These are phyloP conservation scores for Merops nubicus DNA, from an alignment of 2,113 vertebrate species.

Conservation along the genomic window DNA sequence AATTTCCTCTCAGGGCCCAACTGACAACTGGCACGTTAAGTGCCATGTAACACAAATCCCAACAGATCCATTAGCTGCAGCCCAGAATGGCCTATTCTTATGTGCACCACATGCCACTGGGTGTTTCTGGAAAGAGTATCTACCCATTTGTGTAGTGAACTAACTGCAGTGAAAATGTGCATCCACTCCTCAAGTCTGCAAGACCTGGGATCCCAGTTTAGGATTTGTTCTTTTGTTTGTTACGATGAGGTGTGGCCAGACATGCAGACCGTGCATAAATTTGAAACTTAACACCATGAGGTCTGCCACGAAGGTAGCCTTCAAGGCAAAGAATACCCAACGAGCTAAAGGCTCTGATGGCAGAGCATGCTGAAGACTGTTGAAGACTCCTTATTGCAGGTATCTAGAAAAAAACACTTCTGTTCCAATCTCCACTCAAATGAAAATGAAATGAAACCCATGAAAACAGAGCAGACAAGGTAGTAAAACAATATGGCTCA, in stretches of 20 bases:
- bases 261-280: background rate
- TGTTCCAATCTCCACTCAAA: background rate
- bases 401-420: background rate
- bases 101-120: rapidly evolving
- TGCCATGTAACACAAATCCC: background rate
- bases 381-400: background rate
- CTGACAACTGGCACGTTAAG: background rate
- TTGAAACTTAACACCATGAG: background rate
- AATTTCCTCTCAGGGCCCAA: background rate
- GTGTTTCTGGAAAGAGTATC: background rate
- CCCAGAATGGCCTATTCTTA: background rate
- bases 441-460: background rate
- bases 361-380: background rate
- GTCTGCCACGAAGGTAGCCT: background rate
- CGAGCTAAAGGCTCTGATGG: background rate
- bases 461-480: background rate
- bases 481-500: background rate
- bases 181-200: background rate
- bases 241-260: background rate
- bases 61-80: background rate
- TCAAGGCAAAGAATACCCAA: conserved; percentile 3
- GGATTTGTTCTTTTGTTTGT: background rate
- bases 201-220: background rate
- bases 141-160: background rate
- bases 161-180: background rate